These are phyloP conservation scores for Auanema freiburgensis DNA, from an alignment of 2,888 invertebrate species.

Conservation along the genomic window DNA sequence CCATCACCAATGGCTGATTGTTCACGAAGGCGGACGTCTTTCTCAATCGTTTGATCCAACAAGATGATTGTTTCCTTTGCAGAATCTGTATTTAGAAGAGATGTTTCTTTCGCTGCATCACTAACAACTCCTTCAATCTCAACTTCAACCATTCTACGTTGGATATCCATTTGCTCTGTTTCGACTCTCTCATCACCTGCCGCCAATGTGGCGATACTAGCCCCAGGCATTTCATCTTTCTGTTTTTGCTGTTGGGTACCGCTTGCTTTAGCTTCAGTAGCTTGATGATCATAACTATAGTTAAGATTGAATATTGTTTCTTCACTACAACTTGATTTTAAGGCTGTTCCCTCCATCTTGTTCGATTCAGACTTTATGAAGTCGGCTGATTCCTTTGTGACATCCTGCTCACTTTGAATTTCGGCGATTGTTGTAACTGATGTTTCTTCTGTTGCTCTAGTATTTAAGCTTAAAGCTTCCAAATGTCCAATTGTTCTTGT, in stretches of 20 bases:
- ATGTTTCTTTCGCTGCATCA: constrained; percentile 46
- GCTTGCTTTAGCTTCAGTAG: constrained; percentile 41
- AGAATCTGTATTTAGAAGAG: constrained; percentile 50
- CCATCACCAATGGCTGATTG: constrained; percentile 23
- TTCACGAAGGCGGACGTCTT: constrained; percentile 20
- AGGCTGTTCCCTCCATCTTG: constrained; percentile 32
- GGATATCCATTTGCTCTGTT: constrained; percentile 29
- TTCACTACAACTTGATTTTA: constrained; percentile 41
- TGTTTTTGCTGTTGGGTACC: constrained; percentile 31
- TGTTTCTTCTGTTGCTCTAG: constrained; percentile 17
- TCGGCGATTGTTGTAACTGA: background rate
- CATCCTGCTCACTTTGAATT: constrained; percentile 9
- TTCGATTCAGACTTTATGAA: constrained; percentile 25
- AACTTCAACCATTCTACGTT: constrained; percentile 43
- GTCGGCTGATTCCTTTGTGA: constrained; percentile 15
- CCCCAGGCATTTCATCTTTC: constrained; percentile 25
- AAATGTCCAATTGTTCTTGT: constrained; percentile 7
- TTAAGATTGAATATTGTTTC: constrained; percentile 48
- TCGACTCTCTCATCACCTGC: constrained; percentile 28
- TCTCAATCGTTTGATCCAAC: constrained; percentile 38
- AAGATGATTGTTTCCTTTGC: constrained; percentile 37
- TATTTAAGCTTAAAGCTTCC: constrained; percentile 9
- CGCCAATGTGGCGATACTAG: constrained; percentile 23
- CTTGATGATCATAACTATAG: constrained; percentile 44
- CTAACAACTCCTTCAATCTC: constrained; percentile 49